Evolutionary conservation across 1,140 invertebrate species (phyloP), one percentile per base, ranked within the genome.

Genomic region (Drosophila punjabiensis): DNA sequence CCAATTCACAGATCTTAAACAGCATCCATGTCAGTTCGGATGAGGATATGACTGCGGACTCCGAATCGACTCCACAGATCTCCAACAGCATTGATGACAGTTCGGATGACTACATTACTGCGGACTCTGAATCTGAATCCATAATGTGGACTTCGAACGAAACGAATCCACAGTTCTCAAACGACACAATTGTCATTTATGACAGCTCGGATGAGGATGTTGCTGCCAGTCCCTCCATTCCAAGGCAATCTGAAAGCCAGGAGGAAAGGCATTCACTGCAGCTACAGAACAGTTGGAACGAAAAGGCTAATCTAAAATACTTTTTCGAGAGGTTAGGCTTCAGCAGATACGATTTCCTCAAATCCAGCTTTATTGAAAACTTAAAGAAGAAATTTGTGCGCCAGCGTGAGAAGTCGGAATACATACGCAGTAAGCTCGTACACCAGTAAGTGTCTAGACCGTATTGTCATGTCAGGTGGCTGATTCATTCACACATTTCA

Each of bases 361-460:
- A 68, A 3, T 53, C 71, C 11, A 50, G 61, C 24, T 87, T 48
- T n/a, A n/a, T 20, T 3, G n/a, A 62, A 3, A 4, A 37, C 0
- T 75, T 78, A 7, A 64, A 37, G 8, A 16, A 59, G n/a, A 67
- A 48, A 14, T 24, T 41, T 8, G n/a, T 10, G 0, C 65, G 62
- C 2, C 11, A 18, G 3, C 73, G 45, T 0, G 4, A 62, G 53
- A 47, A 68, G 9, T 9, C n/a, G 2, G 56, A 43, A 4, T 43
- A 50, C 24, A 11, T n/a, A 2, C 65, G 68, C 11, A 35, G 20
- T 9, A 4, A 65, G 9, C 65, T 76, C 0, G 3, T 33, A 4
- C 0, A 24, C 1, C 1, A 63, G 82, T 86, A 65, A 79, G 79
- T 79, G 6, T 28, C 3, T 10, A n/a, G 11, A 4, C 1, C 5